Conservation (phyloP, 2,113 vertebrate genomes). For the Casuarius casuarius region DNA sequence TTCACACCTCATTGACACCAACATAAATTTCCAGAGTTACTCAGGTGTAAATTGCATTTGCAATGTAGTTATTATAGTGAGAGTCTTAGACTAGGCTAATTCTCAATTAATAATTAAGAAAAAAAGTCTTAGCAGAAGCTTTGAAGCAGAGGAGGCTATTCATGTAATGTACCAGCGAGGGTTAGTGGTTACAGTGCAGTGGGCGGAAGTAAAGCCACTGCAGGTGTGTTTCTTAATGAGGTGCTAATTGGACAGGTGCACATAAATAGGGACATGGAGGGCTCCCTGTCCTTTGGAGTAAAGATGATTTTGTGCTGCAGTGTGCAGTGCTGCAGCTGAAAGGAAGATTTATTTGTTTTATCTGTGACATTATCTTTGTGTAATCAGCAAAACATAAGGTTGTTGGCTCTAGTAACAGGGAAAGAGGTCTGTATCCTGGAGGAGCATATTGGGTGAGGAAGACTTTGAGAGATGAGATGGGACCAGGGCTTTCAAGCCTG, state of each 20-base stretch:
- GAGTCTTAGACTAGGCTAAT: neutral
- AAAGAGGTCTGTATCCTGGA: neutral
- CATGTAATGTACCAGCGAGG: neutral
- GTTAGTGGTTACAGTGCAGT: neutral
- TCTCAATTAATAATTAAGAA: neutral
- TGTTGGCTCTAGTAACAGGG: neutral
- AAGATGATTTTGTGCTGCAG: neutral
- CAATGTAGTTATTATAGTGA: neutral
- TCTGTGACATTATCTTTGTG: neutral
- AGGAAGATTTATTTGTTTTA: neutral
- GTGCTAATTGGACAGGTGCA: conserved; percentile 6
- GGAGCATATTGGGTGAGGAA: neutral
- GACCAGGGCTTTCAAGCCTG: neutral
- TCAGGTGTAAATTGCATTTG: neutral
- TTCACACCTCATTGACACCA: neutral
- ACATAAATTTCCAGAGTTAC: neutral
- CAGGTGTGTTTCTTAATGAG: conserved; percentile 27
- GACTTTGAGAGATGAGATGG: neutral
- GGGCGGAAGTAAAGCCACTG: conserved; percentile 2
- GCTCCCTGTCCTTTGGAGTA: neutral
- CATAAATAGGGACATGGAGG: neutral
- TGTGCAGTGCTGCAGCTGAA: neutral
- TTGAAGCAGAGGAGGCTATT: neutral
- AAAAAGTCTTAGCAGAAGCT: neutral
- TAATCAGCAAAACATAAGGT: neutral